A percentile compares a stretch with the other conserved stretches of the same genome.
phyloP scores from a whole-genome alignment of 64 coral and sea anemone species.

The Stichodactyla mertensii region DNA sequence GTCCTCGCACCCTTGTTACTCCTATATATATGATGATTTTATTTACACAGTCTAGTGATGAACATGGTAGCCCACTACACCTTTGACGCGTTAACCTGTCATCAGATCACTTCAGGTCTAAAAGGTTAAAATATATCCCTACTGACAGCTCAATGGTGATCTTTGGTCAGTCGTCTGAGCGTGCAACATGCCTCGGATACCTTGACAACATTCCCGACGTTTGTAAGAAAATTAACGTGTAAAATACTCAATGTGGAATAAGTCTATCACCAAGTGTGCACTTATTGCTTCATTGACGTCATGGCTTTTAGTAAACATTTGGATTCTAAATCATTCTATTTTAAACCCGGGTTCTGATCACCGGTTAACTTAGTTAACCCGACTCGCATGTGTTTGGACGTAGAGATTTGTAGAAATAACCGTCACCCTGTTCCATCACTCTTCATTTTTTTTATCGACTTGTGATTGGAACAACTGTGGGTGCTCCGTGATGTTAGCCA shows the following conservation, averaged over 20 bases:
- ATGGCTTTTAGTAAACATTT: conserved; percentile 5
- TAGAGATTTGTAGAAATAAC: too few species aligned
- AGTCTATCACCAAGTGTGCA: background rate
- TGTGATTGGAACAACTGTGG: too few species aligned
- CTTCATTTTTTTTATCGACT: too few species aligned
- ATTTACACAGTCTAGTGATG: background rate
- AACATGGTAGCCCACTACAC: background rate
- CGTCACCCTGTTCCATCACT: too few species aligned
- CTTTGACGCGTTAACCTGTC: background rate
- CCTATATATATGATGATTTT: background rate
- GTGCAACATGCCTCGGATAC: background rate
- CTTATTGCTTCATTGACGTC: conserved; percentile 6
- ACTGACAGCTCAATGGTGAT: conserved; percentile 1
- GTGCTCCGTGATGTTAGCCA: too few species aligned
- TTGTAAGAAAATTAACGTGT: background rate
- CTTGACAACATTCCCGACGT: background rate
- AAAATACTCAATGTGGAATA: background rate
- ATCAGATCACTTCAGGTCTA: conserved; percentile 1
- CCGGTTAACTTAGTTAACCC: background rate
- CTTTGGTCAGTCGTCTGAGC: background rate
- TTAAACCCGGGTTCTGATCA: background rate
- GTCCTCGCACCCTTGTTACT: too few species aligned
- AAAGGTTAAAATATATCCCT: background rate
- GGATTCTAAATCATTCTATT: background rate
- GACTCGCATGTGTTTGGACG: background rate